Base-by-base conservation (phyloP, 2,888 invertebrate genomes). In the Micoletzkya japonica region DNA sequence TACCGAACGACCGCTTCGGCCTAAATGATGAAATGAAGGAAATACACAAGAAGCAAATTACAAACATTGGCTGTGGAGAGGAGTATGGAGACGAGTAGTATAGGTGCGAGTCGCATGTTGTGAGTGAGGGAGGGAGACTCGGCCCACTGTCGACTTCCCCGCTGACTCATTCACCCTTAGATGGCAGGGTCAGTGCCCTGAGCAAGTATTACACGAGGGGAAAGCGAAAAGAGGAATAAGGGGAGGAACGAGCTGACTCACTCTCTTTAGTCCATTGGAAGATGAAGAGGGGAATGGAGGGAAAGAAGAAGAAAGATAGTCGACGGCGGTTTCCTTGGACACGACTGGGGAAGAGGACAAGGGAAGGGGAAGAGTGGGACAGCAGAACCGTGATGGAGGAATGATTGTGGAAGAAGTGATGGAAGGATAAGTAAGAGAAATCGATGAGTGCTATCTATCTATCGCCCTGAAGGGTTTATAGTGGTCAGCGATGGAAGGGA, bases 171-270 rank as follows among this genome's bases (percentile, higher is more conserved):
- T 26, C 44, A 17, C 63, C 44, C 63, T 63, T 44, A 63, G 44
- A 63, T 63, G 32, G 34, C n/a, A 63, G n/a, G 50, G 32, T 36
- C 17, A 63, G 32, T 50, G 63, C 63, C 63, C 63, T 50, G 50
- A 63, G 63, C 63, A 63, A 49, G 63, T 63, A 63, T 63, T 63
- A 63, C 49, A 63, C 36, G 34, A 50, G 44, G 63, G 50, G 50
- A 63, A 50, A 32, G 26, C 17, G 20, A 39, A 59, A 32, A 24
- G 52, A 52, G 14, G 52, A n/a, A n/a, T n/a, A 52, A 63, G 63
- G 2, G 63, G 49, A 63, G 32, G 63, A 50, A n/a, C n/a, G n/a
- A n/a, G 34, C 14, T 63, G 63, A 63, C 63, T 63, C 63, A 63
- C 63, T 50, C 44, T 20, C 10, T 34, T 2, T 10, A 44, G 10